These are phyloP conservation scores for Cinclus mexicanus DNA, from an alignment of 2,113 vertebrate genomes.

Conservation along the genomic window DNA sequence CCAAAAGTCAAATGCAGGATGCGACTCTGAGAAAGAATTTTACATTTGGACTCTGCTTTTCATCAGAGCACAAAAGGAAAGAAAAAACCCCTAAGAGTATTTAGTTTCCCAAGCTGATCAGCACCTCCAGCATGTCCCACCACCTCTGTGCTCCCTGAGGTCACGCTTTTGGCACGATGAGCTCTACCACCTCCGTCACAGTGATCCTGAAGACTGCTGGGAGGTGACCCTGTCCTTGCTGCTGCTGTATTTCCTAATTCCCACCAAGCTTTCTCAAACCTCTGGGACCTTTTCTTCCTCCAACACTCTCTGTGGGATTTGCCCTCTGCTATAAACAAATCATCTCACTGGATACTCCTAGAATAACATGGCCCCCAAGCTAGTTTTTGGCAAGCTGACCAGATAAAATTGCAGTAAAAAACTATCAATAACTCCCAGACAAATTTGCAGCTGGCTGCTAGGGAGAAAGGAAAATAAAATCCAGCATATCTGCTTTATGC, in stretches of 20 bases:
- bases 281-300: not conserved
- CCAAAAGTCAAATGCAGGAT: not conserved
- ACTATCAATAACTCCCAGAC: not conserved
- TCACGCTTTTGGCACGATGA: fast-evolving
- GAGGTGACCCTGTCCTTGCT: not conserved
- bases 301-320: not conserved
- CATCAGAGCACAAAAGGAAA: not conserved
- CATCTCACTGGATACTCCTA: not conserved
- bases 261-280: not conserved
- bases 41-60: not conserved
- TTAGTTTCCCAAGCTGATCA: not conserved
- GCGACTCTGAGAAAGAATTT: not conserved
- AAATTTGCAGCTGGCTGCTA: not conserved
- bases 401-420: not conserved
- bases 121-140: not conserved
- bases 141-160: fast-evolving
- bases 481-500: not conserved
- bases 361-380: not conserved
- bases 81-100: not conserved
- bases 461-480: not conserved
- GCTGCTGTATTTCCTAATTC: not conserved
- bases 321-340: not conserved
- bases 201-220: not conserved
- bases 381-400: not conserved
- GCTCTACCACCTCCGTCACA: fast-evolving